Base-by-base conservation (phyloP, 2,797 vertebrate species). In the Sebastes baramenuke region DNA sequence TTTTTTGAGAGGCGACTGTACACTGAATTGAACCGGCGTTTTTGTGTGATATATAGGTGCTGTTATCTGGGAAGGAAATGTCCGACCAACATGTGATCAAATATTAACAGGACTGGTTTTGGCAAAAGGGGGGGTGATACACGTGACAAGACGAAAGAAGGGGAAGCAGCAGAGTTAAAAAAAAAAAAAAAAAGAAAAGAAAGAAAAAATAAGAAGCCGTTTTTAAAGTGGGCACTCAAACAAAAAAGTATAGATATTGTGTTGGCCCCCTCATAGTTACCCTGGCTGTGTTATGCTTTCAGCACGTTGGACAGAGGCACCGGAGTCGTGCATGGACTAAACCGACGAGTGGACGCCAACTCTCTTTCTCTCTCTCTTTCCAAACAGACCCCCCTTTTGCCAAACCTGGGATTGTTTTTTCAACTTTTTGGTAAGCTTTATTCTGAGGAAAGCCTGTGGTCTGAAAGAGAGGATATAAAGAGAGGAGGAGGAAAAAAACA, bases 251-350 rank as follows among this genome's bases (percentile, higher is more conserved):
- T 95, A 95, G 92, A 94, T 95, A 94, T 92, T 89, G 92, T 67
- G 30, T 61, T 85, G 89, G 79, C 90, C 91, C 94, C 94, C 90
- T 94, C 89, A 88, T 87, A 93, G 95, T 94, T 95, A 91, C 94
- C 93, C 85, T 94, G 93, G 95, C 93, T 92, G 92, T 94, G 94
- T 94, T 86, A 93, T 94, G 94, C 94, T 95, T 97, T 97, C 97
- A 98, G 97, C 94, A 98, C 97, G 96, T 95, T 96, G 97, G 97
- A 98, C 96, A 98, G 97, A 96, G 96, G 94, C 97, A 94, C 91
- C 87, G 94, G 96, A 95, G 95, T 95, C 95, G 95, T 93, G 95
- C 93, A 93, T 92, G 94, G 95, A 95, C 93, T 95, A 96, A 95
- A 89, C 91, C 93, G 81, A 90, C 90, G 92, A 94, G 91, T 93